Conservation (phyloP, 2,113 vertebrate species). For the Pelobates fuscus region DNA sequence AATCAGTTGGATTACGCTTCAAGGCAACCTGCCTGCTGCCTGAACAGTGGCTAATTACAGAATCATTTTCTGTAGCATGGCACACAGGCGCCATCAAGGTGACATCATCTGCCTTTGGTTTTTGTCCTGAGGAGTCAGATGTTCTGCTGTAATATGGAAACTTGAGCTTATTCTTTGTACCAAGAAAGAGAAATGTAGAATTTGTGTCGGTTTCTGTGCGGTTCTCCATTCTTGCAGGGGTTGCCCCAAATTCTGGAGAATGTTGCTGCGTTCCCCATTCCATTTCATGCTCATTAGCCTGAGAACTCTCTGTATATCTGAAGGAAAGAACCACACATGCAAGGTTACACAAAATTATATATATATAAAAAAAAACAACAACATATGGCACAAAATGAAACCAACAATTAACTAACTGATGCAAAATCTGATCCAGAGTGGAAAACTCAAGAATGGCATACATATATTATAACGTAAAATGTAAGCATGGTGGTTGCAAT, state of each 20-base stretch:
- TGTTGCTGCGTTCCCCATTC: constrained; percentile 60
- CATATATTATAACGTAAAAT: too few relatives aligned
- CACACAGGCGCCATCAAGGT: constrained; percentile 60
- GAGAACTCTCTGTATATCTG: constrained; percentile 68
- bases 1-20: constrained; percentile 58
- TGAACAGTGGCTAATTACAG: constrained; percentile 61
- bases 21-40: constrained; percentile 59
- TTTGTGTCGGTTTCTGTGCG: constrained; percentile 56
- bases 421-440: too few relatives aligned
- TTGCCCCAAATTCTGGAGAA: constrained; percentile 74
- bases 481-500: too few relatives aligned
- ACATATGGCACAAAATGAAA: too few relatives aligned
- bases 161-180: constrained; percentile 61
- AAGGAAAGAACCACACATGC: constrained; percentile 60
- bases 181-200: constrained; percentile 64
- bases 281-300: constrained; percentile 54
- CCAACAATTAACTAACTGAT: too few relatives aligned
- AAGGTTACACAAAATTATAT: too few relatives aligned
- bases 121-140: constrained; percentile 61
- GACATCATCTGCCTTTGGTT: constrained; percentile 69
- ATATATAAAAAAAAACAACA: constrained; percentile 12
- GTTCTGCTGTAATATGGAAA: constrained; percentile 56
- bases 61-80: constrained; percentile 57
- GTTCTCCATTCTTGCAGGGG: constrained; percentile 59
- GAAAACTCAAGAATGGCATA: too few relatives aligned